phyloP scores from a whole-genome alignment of 1,140 invertebrate species.

The Oryctes rhinoceros region DNA sequence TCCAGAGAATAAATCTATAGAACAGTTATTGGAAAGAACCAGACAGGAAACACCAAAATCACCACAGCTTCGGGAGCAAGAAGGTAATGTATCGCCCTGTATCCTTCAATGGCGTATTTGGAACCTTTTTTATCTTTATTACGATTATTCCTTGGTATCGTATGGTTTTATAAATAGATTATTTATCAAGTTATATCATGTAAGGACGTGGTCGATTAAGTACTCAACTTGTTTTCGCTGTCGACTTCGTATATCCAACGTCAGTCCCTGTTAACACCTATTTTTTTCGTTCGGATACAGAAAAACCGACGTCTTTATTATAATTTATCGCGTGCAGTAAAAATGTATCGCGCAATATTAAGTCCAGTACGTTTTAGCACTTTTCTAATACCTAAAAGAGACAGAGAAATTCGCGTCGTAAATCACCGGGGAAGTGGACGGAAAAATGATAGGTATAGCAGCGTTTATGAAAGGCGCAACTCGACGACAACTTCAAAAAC shows the following conservation, averaged over 20 bases:
- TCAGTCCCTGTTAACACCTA: too few species aligned
- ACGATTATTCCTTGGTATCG: too few species aligned
- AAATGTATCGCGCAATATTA: neutral
- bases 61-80: slow-evolving; percentile 55
- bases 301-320: neutral
- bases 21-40: slow-evolving; percentile 80
- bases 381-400: slow-evolving; percentile 22
- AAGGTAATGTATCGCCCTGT: slow-evolving; percentile 49
- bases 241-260: too few species aligned
- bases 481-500: neutral
- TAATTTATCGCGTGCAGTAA: slow-evolving; percentile 24
- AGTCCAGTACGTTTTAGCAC: neutral
- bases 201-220: too few species aligned
- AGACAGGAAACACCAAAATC: slow-evolving; percentile 65
- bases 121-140: too few species aligned
- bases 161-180: too few species aligned
- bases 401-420: neutral
- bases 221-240: too few species aligned
- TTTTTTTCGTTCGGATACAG: too few species aligned
- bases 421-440: neutral
- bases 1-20: slow-evolving; percentile 75
- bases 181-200: too few species aligned
- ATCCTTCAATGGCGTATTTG: neutral
- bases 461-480: neutral
- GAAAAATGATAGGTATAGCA: neutral